Evolutionary conservation across 2,797 vertebrate genomes (phyloP).

Genomic region (Sebastes oblongus): DNA sequence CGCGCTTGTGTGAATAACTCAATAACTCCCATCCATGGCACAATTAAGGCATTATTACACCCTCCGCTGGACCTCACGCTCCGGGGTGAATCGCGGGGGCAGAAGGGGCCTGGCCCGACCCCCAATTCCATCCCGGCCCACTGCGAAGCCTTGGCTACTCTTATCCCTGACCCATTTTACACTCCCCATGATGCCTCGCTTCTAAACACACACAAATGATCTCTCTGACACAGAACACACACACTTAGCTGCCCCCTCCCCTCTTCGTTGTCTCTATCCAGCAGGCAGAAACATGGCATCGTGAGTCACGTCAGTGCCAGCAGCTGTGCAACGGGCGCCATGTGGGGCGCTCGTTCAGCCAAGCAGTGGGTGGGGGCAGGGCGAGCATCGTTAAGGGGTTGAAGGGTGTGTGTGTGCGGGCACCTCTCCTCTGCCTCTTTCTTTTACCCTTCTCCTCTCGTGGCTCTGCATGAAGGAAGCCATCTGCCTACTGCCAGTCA

Average conservation of each 20-base stretch:
- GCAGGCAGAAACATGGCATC: slow-evolving; percentile 67
- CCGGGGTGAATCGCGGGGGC: slow-evolving; percentile 57
- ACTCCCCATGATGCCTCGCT: slow-evolving; percentile 45
- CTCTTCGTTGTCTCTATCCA: slow-evolving; percentile 46
- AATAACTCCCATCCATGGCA: slow-evolving; percentile 65
- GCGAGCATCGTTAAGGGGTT: slow-evolving; percentile 42
- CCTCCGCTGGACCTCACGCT: slow-evolving; percentile 68
- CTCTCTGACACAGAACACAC: slow-evolving; percentile 4
- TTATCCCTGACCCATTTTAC: slow-evolving; percentile 77
- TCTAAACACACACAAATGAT: slow-evolving; percentile 26
- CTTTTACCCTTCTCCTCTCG: slow-evolving; percentile 41
- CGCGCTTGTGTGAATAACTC: slow-evolving; percentile 76
- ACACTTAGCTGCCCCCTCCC: neutral
- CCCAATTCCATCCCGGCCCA: slow-evolving; percentile 31
- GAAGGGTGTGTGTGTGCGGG: slow-evolving; percentile 47
- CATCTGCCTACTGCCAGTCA: slow-evolving; percentile 74
- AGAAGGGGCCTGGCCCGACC: slow-evolving; percentile 40
- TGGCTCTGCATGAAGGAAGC: slow-evolving; percentile 55
- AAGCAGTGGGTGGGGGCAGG: slow-evolving; percentile 40
- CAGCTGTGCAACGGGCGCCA: slow-evolving; percentile 75
- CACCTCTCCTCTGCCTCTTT: slow-evolving; percentile 57
- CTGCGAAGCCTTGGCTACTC: slow-evolving; percentile 65
- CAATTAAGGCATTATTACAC: slow-evolving; percentile 83
- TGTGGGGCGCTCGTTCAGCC: slow-evolving; percentile 70
- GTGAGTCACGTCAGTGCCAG: slow-evolving; percentile 73